Base-by-base conservation (phyloP, 2,888 invertebrate genomes). In the Microplitis manilae region DNA sequence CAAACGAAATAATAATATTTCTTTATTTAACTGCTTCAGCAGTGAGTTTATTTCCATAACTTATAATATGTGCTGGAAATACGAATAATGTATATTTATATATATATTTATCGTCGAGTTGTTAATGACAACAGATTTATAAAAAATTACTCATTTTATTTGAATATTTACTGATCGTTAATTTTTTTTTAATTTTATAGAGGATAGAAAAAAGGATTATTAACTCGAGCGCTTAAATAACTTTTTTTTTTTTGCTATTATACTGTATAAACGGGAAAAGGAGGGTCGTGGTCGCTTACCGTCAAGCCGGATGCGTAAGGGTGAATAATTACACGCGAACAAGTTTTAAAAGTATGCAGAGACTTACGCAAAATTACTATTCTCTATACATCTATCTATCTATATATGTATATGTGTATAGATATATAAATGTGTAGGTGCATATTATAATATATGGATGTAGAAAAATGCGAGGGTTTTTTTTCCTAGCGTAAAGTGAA, bases 291-390 rank as follows among this genome's bases (percentile, higher is more conserved):
- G 40, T 64, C 64, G 20, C 72, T 72, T 72, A 65, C 65, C 65
- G 65, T 65, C 65, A 62, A 8, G 62, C 70, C 69, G 75, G 64
- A 70, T 60, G 65, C 62, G 79, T 73, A 62, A 67, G 69, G 69
- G 68, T 75, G 76, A 77, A 77, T 75, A 79, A 79, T 77, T 77
- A 77, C 73, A 77, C 75, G 73, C 60, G 73, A 75, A 68, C 71
- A 68, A 77, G 67, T 69, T 75, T 73, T 62, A 76, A 77, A 76
- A 76, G 73, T 79, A 73, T 79, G 73, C 65, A 65, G 20, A 68
- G 68, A 20, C 59, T 71, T 59, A 65, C 71, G 73, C 59, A 61
- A 73, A 80, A 80, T 73, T 73, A 60, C 75, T 76, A 67, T 70
- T 65, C 68, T 41, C 8, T 70, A 73, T 65, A 75, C 75, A 30